These are phyloP conservation scores for Procapra przewalskii DNA, from an alignment of 2,113 vertebrate species.

Conservation along the genomic window DNA sequence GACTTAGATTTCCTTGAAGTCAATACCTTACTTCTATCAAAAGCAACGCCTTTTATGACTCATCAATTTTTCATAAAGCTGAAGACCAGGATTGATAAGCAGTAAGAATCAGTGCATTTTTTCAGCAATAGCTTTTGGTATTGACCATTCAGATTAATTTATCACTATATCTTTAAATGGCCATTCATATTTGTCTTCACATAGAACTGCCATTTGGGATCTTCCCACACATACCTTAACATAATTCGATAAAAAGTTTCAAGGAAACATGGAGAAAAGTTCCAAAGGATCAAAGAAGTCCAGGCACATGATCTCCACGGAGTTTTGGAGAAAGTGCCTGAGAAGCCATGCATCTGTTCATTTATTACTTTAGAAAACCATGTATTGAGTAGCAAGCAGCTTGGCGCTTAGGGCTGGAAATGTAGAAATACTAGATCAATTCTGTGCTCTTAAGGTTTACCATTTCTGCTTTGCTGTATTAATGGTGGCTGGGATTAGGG, in stretches of 20 bases:
- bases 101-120: not conserved
- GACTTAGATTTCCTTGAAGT: not conserved
- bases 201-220: not conserved
- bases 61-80: not conserved
- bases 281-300: not conserved
- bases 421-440: not conserved
- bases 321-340: not conserved
- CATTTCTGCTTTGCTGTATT: not conserved
- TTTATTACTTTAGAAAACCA: not conserved
- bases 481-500: not conserved
- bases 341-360: not conserved
- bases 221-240: not conserved
- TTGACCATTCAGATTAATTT: not conserved
- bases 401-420: not conserved
- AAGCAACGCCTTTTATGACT: constrained; percentile 3
- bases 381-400: not conserved
- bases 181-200: not conserved
- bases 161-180: not conserved
- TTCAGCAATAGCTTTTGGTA: not conserved
- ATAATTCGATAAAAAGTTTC: not conserved
- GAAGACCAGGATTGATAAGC: not conserved
- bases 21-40: not conserved
- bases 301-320: not conserved
- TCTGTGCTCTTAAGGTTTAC: not conserved
- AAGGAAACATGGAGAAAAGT: not conserved